Conservation (phyloP, 2,113 vertebrate genomes). For the Oophaga pumilio region DNA sequence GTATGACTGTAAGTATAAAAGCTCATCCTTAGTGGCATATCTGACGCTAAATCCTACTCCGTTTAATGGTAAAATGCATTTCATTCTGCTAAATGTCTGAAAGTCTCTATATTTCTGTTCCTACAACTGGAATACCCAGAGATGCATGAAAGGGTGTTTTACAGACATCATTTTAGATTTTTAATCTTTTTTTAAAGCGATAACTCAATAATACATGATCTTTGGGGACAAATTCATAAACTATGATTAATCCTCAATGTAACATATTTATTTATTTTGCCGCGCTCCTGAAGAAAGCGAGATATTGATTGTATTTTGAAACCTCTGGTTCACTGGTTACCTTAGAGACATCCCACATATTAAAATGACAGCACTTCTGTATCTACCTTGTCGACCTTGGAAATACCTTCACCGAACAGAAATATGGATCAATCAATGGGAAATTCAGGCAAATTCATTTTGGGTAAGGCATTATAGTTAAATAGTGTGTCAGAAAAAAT, state of each 20-base stretch:
- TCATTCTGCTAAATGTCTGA: neutral
- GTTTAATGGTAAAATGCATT: neutral
- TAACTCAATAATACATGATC: conserved; percentile 18
- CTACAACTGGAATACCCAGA: neutral
- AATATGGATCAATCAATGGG: conserved; percentile 40
- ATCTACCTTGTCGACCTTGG: conserved; percentile 19
- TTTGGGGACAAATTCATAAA: conserved; percentile 27
- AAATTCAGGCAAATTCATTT: conserved; percentile 35
- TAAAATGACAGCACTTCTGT: conserved; percentile 43
- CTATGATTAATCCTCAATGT: conserved; percentile 38
- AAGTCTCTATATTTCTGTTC: neutral
- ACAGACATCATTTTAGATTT: neutral
- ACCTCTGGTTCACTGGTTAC: conserved; percentile 38
- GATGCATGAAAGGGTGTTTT: neutral
- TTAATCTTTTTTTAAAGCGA: neutral
- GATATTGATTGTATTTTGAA: conserved; percentile 48
- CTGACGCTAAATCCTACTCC: neutral
- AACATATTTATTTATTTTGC: conserved; percentile 41
- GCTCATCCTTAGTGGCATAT: neutral
- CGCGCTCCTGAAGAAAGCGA: conserved; percentile 1
- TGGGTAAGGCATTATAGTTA: conserved; percentile 17
- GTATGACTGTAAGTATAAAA: neutral
- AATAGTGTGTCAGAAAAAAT: conserved; percentile 1
- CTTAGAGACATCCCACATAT: conserved; percentile 47
- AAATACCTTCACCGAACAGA: conserved; percentile 25